phyloP scores from a whole-genome alignment of 2,113 vertebrate genomes.

The Cercocebus atys region DNA sequence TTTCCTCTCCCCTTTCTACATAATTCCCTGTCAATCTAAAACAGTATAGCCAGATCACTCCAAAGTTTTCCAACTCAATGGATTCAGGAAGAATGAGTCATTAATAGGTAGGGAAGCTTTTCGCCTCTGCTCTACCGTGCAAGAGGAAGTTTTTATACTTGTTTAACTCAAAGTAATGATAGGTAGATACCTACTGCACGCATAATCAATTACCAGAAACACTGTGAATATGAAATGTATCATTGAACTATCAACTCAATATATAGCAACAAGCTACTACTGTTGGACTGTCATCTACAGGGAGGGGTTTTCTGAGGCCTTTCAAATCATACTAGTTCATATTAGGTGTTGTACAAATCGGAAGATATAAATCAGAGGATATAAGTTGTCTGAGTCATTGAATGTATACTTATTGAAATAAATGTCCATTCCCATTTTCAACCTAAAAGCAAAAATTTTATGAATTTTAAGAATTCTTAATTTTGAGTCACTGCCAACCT shows the following conservation, averaged over 20 bases:
- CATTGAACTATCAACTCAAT: not conserved
- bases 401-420: not conserved
- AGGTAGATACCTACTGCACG: not conserved
- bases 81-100: not conserved
- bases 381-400: not conserved
- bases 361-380: not conserved
- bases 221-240: not conserved
- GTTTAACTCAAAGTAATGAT: not conserved
- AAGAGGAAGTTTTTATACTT: not conserved
- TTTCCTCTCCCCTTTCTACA: not conserved
- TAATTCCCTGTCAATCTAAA: not conserved
- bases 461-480: not conserved
- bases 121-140: not conserved
- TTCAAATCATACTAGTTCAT: not conserved
- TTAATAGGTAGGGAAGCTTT: not conserved
- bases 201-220: not conserved
- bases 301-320: not conserved
- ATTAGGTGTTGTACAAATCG: not conserved
- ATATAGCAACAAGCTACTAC: not conserved
- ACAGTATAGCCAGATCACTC: not conserved
- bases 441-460: not conserved
- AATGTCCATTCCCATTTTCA: not conserved
- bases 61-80: not conserved
- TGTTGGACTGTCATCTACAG: not conserved
- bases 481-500: not conserved